These are phyloP conservation scores for Fulmarus glacialis DNA, from an alignment of 2,113 vertebrate species.

Conservation along the genomic window DNA sequence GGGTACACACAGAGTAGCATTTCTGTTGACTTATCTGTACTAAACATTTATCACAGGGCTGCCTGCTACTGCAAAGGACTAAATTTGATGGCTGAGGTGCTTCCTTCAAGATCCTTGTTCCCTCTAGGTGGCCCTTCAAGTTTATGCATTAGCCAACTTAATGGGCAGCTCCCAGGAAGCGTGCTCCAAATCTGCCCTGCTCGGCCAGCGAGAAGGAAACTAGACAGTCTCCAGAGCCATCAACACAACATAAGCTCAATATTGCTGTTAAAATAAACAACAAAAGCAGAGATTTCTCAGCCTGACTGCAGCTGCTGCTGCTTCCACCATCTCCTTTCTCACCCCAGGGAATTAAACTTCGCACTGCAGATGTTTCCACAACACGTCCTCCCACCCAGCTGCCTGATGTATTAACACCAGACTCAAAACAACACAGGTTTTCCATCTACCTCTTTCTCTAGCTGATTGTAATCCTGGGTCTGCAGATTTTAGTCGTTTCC, in stretches of 20 bases:
- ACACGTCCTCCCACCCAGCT: rapidly evolving
- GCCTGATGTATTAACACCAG: not conserved
- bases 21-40: not conserved
- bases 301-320: not conserved
- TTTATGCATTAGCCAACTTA: not conserved
- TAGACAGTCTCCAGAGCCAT: not conserved
- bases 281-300: not conserved
- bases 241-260: not conserved
- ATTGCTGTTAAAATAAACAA: not conserved
- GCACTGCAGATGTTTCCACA: not conserved
- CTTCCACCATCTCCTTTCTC: not conserved
- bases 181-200: not conserved
- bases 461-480: not conserved
- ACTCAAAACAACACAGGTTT: not conserved
- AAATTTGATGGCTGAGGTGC: not conserved
- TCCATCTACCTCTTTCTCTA: not conserved
- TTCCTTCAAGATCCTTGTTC: not conserved
- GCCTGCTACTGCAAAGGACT: not conserved
- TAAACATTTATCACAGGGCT: not conserved
- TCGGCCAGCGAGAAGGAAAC: not conserved
- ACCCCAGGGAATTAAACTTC: not conserved
- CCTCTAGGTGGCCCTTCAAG: not conserved
- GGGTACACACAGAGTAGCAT: not conserved
- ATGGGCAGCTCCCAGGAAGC: not conserved
- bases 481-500: not conserved